Evolutionary conservation across 2,113 vertebrate species (phyloP), one percentile per base, ranked within the genome.

Genomic region (Casuarius casuarius): DNA sequence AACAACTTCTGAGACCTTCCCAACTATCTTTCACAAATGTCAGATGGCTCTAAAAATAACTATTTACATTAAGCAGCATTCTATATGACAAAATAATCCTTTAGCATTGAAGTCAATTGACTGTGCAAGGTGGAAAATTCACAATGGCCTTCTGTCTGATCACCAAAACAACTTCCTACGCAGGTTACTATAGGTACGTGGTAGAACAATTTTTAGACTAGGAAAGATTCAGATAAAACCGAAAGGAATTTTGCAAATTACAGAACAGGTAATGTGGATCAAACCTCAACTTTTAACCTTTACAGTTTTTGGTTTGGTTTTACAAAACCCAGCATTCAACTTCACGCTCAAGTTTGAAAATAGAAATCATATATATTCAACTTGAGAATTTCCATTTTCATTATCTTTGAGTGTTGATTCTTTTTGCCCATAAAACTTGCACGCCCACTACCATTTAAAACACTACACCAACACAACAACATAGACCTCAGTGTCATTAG

Each of bases 31-130:
- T 87, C 48, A 44, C 29, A 68, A 94, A 87, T 78, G 46, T 71
- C 65, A 95, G 73, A 84, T 21, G 44, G 58, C 51, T 92, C 56
- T 87, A 89, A 94, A 95, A 93, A 78, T 48, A 91, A 70, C 33
- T 87, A 42, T 62, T 75, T 89, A 82, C 6, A 70, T 66, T 82
- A 65, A 84, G 77, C 17, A 82, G 49, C 40, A 79, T 68, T 78
- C 90, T 92, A 44, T 31, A 46, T 7, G 7, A 82, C 44, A 87
- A 81, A 94, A 84, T 44, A 87, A 85, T 79, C 42, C 62, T 82
- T 54, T 38, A 49, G 13, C 56, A 94, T 82, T 68, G 62, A 79
- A 89, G 76, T 94, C 61, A 84, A 68, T 72, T 84, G 77, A 58
- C 63, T 91, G 87, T n/a, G 66, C 77, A 94, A 91, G 20, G 22